Conservation (phyloP, 2,888 invertebrate genomes). For the Schizotus pectinicornis region DNA sequence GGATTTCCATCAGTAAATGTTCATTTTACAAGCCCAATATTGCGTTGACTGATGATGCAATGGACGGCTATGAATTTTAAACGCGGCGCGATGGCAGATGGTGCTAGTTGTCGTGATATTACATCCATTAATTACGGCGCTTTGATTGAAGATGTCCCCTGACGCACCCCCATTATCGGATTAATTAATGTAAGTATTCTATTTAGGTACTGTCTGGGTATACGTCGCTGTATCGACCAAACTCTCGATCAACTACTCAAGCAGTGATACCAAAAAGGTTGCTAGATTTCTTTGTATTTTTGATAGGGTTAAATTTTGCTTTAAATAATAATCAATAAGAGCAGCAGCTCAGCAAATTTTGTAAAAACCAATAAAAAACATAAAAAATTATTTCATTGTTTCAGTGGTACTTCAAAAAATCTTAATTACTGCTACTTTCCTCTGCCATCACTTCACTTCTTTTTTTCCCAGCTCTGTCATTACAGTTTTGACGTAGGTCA, state of each 20-base stretch:
- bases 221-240: background rate
- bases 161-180: conserved; percentile 50
- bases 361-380: too few species aligned
- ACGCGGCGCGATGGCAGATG: conserved; percentile 40
- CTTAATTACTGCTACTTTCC: too few species aligned
- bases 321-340: too few species aligned
- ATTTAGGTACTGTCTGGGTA: conserved; percentile 32
- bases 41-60: conserved; percentile 27
- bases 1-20: conserved; percentile 23
- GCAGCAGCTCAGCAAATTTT: too few species aligned
- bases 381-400: too few species aligned
- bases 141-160: conserved; percentile 52
- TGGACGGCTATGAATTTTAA: conserved; percentile 34
- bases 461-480: too few species aligned
- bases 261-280: too few species aligned
- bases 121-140: conserved; percentile 49
- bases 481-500: too few species aligned
- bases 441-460: too few species aligned
- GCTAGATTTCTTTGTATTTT: too few species aligned
- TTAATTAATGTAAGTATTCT: conserved; percentile 52
- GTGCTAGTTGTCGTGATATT: conserved; percentile 42
- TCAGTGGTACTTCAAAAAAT: too few species aligned
- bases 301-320: too few species aligned
- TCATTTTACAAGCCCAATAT: conserved; percentile 20
- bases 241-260: background rate